Percentiles rank a stretch among this genome's conserved stretches.
These are phyloP conservation scores for Linurgus olivaceus DNA, from an alignment of 2,797 vertebrate genomes.

Conservation along the genomic window DNA sequence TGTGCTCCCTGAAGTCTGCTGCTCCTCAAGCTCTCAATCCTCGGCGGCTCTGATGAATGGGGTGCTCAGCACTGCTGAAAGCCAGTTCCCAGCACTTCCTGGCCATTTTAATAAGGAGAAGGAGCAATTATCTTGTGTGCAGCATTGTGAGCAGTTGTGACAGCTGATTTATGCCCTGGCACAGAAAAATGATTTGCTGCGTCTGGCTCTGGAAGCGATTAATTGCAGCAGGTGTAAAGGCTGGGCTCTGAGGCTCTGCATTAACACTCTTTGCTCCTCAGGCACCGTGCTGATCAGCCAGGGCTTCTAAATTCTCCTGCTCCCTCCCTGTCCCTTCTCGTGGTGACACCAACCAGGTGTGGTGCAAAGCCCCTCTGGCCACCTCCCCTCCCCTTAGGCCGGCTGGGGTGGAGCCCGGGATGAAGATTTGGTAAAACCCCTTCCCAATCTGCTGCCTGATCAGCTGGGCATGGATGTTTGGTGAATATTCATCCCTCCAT, in stretches of 20 bases:
- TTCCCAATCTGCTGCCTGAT: not conserved
- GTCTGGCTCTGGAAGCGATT: not conserved
- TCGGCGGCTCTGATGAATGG: not conserved
- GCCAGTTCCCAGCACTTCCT: not conserved
- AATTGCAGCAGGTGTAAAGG: not conserved
- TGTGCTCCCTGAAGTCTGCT: not conserved
- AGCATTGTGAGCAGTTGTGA: not conserved
- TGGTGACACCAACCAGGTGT: accelerated
- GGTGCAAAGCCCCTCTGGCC: not conserved
- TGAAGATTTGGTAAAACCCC: not conserved
- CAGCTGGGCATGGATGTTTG: accelerated
- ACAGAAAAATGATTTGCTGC: not conserved
- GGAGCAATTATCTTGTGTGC: not conserved
- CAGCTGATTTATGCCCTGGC: slow-evolving; percentile 3
- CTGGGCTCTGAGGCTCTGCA: not conserved
- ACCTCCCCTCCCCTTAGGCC: accelerated
- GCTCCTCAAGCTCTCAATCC: not conserved
- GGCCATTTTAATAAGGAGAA: not conserved
- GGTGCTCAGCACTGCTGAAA: not conserved
- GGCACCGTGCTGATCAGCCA: not conserved
- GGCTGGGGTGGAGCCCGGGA: not conserved
- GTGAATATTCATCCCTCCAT: not conserved
- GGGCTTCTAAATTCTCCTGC: accelerated
- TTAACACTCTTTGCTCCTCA: not conserved
- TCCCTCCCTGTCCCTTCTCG: not conserved